Percentiles rank a stretch among this genome's conserved stretches.
Conservation (phyloP, 2,797 vertebrate genomes). For the Pseudomugil tenellus region DNA sequence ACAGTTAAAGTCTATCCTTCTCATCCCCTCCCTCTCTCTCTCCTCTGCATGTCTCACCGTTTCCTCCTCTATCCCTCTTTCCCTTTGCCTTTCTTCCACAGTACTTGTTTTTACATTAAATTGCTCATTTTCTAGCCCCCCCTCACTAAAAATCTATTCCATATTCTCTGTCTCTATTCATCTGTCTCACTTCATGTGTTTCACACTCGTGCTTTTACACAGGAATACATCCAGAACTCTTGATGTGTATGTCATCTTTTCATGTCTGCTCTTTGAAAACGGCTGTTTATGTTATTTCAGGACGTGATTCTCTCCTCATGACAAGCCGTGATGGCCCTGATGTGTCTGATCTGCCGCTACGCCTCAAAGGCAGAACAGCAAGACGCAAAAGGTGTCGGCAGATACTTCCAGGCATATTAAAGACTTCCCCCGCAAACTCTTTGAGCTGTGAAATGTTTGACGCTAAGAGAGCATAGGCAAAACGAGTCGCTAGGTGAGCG, state of each 20-base stretch:
- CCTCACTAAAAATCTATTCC: conserved; percentile 48
- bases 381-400: conserved; percentile 39
- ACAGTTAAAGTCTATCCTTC: conserved; percentile 86
- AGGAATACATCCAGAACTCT: conserved; percentile 49
- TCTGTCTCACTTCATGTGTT: conserved; percentile 44
- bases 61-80: conserved; percentile 48
- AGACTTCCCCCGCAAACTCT: conserved; percentile 64
- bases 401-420: conserved; percentile 66
- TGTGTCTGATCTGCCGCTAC: conserved; percentile 69
- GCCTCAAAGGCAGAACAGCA: conserved; percentile 68
- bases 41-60: conserved; percentile 47
- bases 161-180: conserved; percentile 29
- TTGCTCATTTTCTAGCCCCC: conserved; percentile 27
- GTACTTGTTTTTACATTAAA: conserved; percentile 57
- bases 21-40: conserved; percentile 59
- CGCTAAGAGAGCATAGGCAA: conserved; percentile 51
- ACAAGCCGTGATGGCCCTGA: conserved; percentile 66
- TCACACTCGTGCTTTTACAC: conserved; percentile 12
- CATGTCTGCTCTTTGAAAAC: conserved; percentile 73
- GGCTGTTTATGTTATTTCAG: conserved; percentile 77
- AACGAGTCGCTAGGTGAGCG: conserved; percentile 72
- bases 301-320: conserved; percentile 66
- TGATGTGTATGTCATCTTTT: conserved; percentile 68
- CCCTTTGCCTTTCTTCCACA: conserved; percentile 53
- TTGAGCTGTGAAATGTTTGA: conserved; percentile 75